Conservation (phyloP, 2,888 invertebrate genomes). For the Pollenia griseotomentosa region DNA sequence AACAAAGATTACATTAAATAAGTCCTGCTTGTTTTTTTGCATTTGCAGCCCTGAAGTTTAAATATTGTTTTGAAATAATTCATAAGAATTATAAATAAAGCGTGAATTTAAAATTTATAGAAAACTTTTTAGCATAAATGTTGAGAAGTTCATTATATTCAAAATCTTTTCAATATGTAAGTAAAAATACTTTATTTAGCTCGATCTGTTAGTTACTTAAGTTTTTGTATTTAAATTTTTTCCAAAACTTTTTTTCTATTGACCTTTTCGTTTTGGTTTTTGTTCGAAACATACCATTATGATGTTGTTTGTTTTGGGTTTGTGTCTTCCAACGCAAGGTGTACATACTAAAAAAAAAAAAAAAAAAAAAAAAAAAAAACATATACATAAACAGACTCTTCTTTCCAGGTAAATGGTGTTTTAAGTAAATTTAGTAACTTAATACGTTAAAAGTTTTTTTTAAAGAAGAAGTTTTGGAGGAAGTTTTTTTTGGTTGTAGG, state of each 20-base stretch:
- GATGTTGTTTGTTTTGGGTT: constrained; percentile 26
- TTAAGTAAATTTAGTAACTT: constrained; percentile 66
- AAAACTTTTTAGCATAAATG: neutral
- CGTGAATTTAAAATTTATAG: neutral
- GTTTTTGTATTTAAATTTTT: constrained; percentile 35
- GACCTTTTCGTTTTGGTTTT: constrained; percentile 27
- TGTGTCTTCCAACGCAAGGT: constrained; percentile 51
- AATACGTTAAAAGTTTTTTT: constrained; percentile 55
- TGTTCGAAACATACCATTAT: constrained; percentile 24
- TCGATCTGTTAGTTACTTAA: neutral
- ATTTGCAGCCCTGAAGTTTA: neutral
- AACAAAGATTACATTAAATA: constrained; percentile 68
- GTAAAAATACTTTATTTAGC: neutral
- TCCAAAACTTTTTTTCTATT: constrained; percentile 22
- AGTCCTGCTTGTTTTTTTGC: neutral
- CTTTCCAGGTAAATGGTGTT: constrained; percentile 66
- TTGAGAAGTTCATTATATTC: neutral
- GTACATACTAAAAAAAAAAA: constrained; percentile 34
- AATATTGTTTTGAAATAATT: too few species aligned
- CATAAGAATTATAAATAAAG: too few species aligned
- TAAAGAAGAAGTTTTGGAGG: constrained; percentile 11
- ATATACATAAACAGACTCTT: neutral
- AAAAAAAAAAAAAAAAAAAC: too few species aligned
- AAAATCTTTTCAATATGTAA: neutral
- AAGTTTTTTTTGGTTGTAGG: constrained; percentile 13